Evolutionary conservation across 2,113 vertebrate species (phyloP).

Genomic region (Carassius gibelio): DNA sequence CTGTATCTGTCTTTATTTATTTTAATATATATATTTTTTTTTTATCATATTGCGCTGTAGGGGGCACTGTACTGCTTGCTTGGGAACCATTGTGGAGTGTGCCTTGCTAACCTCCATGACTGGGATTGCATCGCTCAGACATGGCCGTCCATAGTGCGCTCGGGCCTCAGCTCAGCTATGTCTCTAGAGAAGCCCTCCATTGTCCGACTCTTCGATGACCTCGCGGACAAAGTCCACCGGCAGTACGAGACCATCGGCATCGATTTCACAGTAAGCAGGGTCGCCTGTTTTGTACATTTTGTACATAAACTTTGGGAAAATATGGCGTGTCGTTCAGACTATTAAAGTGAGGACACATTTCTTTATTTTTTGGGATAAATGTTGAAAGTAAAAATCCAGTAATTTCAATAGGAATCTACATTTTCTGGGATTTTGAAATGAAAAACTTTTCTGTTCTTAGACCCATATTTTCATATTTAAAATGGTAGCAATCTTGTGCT

Average conservation of each 20-base stretch:
- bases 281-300: neutral
- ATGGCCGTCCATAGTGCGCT: constrained; percentile 91
- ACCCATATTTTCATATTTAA: no score
- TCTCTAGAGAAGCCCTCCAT: constrained; percentile 92
- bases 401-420: neutral
- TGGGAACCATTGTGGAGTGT: constrained; percentile 84
- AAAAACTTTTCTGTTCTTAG: no score
- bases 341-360: neutral
- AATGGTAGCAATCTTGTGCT: no score
- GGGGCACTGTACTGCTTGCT: constrained; percentile 96
- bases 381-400: neutral
- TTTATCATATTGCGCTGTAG: constrained; percentile 63
- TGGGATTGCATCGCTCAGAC: constrained; percentile 93
- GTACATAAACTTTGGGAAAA: neutral
- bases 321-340: neutral
- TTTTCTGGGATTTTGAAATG: neutral
- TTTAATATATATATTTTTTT: neutral
- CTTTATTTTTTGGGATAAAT: neutral
- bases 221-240: constrained; percentile 91
- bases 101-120: constrained; percentile 86
- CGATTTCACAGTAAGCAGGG: constrained; percentile 84
- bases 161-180: constrained; percentile 89
- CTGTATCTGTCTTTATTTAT: neutral
- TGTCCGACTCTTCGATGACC: constrained; percentile 89
- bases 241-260: constrained; percentile 94